These are phyloP conservation scores for Naja naja DNA, from an alignment of 2,113 vertebrate genomes.

Conservation along the genomic window DNA sequence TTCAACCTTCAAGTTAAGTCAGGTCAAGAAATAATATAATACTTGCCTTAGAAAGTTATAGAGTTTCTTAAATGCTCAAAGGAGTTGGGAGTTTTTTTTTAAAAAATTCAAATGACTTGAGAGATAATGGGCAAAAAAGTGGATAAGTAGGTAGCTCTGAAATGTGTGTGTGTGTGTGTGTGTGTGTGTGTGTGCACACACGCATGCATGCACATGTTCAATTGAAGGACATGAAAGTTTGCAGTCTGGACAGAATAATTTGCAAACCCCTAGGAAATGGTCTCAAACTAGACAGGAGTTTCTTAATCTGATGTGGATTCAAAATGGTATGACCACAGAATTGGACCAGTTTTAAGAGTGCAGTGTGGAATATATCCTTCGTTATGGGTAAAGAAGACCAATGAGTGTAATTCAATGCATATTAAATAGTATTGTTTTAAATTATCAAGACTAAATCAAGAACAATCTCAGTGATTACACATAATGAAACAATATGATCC, in stretches of 20 bases:
- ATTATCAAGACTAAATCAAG: not conserved
- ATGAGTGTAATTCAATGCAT: not conserved
- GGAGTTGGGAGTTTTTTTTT: not conserved
- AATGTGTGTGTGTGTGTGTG: not conserved
- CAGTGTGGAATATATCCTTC: not conserved
- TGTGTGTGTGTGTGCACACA: not conserved
- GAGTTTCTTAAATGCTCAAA: not conserved
- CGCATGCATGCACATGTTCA: not conserved
- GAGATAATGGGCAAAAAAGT: not conserved
- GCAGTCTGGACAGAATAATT: not conserved
- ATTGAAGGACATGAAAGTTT: not conserved
- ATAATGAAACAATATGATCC: conserved; percentile 1
- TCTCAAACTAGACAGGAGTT: not conserved
- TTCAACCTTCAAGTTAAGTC: not conserved
- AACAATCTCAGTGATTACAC: not conserved
- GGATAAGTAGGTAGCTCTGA: not conserved
- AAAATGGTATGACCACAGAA: not conserved
- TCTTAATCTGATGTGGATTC: not conserved
- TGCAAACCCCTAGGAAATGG: not conserved
- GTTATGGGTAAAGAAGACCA: not conserved
- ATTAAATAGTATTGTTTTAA: not conserved
- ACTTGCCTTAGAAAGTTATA: not conserved
- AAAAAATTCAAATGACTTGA: not conserved
- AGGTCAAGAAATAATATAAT: not conserved
- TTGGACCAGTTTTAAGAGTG: not conserved